phyloP scores from a whole-genome alignment of 1,140 invertebrate species.

The Olivierus martensii region DNA sequence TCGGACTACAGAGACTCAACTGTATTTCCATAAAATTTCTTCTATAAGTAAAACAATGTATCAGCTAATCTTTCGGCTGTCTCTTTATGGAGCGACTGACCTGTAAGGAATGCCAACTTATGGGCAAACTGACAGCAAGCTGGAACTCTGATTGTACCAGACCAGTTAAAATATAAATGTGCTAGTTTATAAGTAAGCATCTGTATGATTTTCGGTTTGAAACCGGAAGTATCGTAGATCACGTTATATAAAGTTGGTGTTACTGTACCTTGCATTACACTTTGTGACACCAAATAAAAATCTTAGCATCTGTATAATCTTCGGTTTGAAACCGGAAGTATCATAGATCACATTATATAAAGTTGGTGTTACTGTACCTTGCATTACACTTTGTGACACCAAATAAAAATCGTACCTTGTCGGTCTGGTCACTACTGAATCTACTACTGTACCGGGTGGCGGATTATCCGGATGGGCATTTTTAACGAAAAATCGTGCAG shows the following conservation, averaged over 20 bases:
- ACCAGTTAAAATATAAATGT: slow-evolving; percentile 73
- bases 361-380: slow-evolving; percentile 63
- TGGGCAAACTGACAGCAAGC: slow-evolving; percentile 77
- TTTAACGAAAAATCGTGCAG: slow-evolving; percentile 34
- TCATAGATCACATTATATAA: slow-evolving; percentile 65
- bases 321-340: slow-evolving; percentile 28
- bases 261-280: slow-evolving; percentile 63
- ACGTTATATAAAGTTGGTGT: slow-evolving; percentile 84
- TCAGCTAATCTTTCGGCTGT: slow-evolving; percentile 33
- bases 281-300: slow-evolving; percentile 78
- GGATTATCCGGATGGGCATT: slow-evolving; percentile 44
- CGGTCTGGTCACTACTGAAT: slow-evolving; percentile 65
- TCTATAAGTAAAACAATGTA: slow-evolving; percentile 36
- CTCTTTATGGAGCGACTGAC: slow-evolving; percentile 47
- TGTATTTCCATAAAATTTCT: no score
- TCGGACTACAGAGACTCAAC: no score
- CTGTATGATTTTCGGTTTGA: slow-evolving; percentile 57
- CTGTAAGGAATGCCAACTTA: slow-evolving; percentile 64
- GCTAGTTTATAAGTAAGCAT: slow-evolving; percentile 60
- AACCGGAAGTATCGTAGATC: slow-evolving; percentile 50
- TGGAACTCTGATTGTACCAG: slow-evolving; percentile 63
- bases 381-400: slow-evolving; percentile 57
- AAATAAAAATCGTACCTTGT: slow-evolving; percentile 72
- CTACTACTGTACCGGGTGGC: slow-evolving; percentile 67
- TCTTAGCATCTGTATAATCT: slow-evolving; percentile 53